Evolutionary conservation across 2,797 vertebrate species (phyloP).

Genomic region (Parauchenoglanis punctatus): DNA sequence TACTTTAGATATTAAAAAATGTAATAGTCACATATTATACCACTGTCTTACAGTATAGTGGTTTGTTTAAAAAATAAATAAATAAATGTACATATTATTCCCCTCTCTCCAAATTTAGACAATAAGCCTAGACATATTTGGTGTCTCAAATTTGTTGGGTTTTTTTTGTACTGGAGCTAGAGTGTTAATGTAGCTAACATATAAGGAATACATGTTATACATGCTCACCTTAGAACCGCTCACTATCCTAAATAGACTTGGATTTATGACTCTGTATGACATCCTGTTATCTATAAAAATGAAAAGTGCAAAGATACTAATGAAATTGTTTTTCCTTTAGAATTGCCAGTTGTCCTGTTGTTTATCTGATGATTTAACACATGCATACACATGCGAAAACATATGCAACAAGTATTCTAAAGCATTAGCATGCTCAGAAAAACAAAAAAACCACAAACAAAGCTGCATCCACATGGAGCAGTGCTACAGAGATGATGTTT

Average conservation of each 20-base stretch:
- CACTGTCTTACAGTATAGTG: neutral
- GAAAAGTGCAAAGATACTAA: neutral
- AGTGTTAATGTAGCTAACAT: neutral
- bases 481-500: slow-evolving; percentile 17
- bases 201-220: neutral
- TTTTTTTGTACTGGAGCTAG: neutral
- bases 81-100: neutral
- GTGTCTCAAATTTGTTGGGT: neutral
- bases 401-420: neutral
- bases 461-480: neutral
- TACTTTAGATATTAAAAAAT: neutral
- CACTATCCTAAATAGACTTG: neutral
- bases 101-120: neutral
- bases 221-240: neutral
- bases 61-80: neutral
- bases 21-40: neutral
- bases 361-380: neutral
- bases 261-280: neutral
- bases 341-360: neutral
- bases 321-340: neutral
- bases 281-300: neutral
- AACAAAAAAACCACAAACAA: slow-evolving; percentile 5
- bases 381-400: neutral
- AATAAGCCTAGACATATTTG: neutral
- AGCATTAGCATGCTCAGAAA: neutral